Base-by-base conservation (phyloP, 35 echinoderm and acorn worm genomes). In the Amphiura filiformis region DNA sequence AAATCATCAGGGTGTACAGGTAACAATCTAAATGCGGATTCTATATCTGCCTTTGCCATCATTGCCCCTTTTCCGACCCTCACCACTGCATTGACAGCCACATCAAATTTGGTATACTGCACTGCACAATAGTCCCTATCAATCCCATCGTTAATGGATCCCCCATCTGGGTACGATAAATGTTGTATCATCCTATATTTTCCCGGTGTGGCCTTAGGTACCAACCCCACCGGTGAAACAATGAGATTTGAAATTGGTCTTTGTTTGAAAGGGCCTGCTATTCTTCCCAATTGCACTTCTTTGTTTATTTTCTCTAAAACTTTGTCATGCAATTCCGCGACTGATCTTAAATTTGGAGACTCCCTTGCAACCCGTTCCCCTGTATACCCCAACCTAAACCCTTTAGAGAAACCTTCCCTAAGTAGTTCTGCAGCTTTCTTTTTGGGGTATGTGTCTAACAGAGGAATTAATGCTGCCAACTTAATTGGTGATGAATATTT, bases 131-230 rank as follows among this genome's bases (percentile, higher is more conserved):
- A 23, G 15, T 82, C 47, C 4, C 20, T 31, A 39, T 89, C 79
- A 82, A 89, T 89, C 1, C 64, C 26, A 23, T 82, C 79, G n/a
- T n/a, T n/a, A n/a, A n/a, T n/a, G n/a, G n/a, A n/a, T n/a, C n/a
- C n/a, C n/a, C n/a, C n/a, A n/a, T n/a, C n/a, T n/a, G n/a, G n/a
- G n/a, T n/a, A n/a, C n/a, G n/a, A n/a, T n/a, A n/a, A n/a, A n/a
- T n/a, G 38, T 89, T 82, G 87, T 26, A 89, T 89, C 26, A 89
- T 31, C 3, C 79, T 28, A 52, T 70, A 90, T 42, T 84, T 81
- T 0, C 65, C 80, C 18, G 36, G 35, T 9, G 0, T 40, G 13
- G 56, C 34, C 36, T 90, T 90, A 26, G 88, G 88, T 1, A 90
- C 80, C 32, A 90, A 36, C 4, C 81, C 81, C 13, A 84, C 39